These are phyloP conservation scores for Oncorhynchus kisutch DNA, from an alignment of 2,113 vertebrate species.

Conservation along the genomic window DNA sequence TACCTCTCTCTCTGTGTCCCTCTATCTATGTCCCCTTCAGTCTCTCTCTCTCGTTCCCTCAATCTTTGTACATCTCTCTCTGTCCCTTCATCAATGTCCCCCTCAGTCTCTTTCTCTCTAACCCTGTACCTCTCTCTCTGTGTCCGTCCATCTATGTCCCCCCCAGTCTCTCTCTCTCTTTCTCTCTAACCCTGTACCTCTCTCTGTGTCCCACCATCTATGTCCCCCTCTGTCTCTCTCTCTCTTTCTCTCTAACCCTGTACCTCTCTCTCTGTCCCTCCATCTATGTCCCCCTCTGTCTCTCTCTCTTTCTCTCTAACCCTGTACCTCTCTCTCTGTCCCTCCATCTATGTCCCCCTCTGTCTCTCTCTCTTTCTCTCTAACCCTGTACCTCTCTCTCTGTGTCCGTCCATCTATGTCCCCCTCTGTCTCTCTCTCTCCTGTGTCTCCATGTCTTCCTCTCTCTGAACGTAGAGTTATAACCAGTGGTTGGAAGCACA, in stretches of 20 bases:
- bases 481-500: slow-evolving; percentile 21
- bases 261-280: neutral
- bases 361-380: neutral
- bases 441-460: neutral
- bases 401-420: neutral
- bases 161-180: neutral
- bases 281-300: neutral
- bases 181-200: neutral
- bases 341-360: neutral
- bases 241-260: neutral
- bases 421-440: neutral
- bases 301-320: neutral
- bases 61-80: neutral
- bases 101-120: neutral
- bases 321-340: neutral
- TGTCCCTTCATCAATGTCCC: neutral
- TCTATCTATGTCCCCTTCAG: neutral
- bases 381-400: neutral
- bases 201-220: neutral
- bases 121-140: neutral
- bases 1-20: neutral
- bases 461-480: neutral
- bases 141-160: neutral
- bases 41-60: neutral
- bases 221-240: neutral